Evolutionary conservation across 2,888 invertebrate genomes (phyloP).

Genomic region (Heliconius ethilla): DNA sequence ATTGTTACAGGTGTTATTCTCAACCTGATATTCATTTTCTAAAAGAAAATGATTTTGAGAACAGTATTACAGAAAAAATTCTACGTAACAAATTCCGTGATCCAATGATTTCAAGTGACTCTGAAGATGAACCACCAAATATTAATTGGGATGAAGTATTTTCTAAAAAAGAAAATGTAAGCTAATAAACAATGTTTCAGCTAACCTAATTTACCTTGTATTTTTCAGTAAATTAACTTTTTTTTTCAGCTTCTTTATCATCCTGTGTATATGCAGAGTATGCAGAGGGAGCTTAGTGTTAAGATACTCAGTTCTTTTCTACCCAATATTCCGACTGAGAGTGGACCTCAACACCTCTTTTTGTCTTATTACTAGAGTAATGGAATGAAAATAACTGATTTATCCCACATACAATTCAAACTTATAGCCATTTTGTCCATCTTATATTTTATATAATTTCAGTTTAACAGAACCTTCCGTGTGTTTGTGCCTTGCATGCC

Average conservation of each 20-base stretch:
- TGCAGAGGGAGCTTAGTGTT: no score
- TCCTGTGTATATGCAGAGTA: no score
- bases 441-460: constrained; percentile 14
- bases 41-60: constrained; percentile 58
- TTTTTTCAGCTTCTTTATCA: no score
- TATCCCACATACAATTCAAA: no score
- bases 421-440: no score
- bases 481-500: constrained; percentile 58
- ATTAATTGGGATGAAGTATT: constrained; percentile 67
- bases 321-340: no score
- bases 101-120: constrained; percentile 63
- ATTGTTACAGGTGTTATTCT: constrained; percentile 54
- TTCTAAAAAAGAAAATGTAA: constrained; percentile 52
- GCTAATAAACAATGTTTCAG: constrained; percentile 28
- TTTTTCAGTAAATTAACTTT: no score
- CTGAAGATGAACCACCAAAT: constrained; percentile 55
- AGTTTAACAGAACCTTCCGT: constrained; percentile 33
- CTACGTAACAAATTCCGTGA: constrained; percentile 63
- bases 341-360: no score
- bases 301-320: no score
- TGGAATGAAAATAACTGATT: no score
- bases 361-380: no score
- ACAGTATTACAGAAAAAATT: constrained; percentile 64
- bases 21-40: constrained; percentile 55
- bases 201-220: background rate